Percentiles rank a stretch among this genome's conserved stretches.
phyloP scores from a whole-genome alignment of 1,140 invertebrate genomes.

The Parasteatoda tepidariorum region DNA sequence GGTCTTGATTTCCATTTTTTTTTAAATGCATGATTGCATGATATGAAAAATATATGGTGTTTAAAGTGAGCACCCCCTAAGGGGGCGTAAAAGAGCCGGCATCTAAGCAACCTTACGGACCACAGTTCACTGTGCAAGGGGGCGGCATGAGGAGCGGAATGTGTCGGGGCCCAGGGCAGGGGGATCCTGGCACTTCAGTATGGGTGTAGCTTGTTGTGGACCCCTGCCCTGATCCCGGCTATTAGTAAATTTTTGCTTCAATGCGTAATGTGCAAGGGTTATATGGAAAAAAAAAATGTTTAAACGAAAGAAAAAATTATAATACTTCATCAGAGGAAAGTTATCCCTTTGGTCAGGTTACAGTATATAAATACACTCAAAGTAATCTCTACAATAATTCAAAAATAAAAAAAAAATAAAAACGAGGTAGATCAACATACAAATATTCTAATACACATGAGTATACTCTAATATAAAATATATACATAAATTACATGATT shows the following conservation, averaged over 20 bases:
- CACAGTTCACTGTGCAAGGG: slow-evolving; percentile 43
- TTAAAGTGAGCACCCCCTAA: slow-evolving; percentile 38
- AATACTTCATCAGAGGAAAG: slow-evolving; percentile 33
- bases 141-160: background rate
- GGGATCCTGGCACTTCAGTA: slow-evolving; percentile 60
- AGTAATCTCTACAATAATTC: slow-evolving; percentile 49
- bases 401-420: slow-evolving; percentile 22
- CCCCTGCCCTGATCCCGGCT: slow-evolving; percentile 16
- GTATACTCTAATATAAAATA: slow-evolving; percentile 54
- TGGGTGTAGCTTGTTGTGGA: slow-evolving; percentile 58
- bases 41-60: slow-evolving; percentile 61
- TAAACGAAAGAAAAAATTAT: background rate
- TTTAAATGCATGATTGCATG: slow-evolving; percentile 52
- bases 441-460: slow-evolving; percentile 35
- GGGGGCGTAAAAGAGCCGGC: slow-evolving; percentile 3
- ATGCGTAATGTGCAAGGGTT: background rate
- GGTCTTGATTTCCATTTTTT: slow-evolving; percentile 13
- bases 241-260: background rate
- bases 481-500: slow-evolving; percentile 45
- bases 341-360: slow-evolving; percentile 55
- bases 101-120: slow-evolving; percentile 57
- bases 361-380: slow-evolving; percentile 16
- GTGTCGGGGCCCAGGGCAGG: background rate
- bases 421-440: slow-evolving; percentile 51
- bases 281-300: background rate